A percentile compares a stretch with the other conserved stretches of the same genome.
Conservation (phyloP, 2,888 invertebrate genomes). For the Aspidapion aeneum region DNA sequence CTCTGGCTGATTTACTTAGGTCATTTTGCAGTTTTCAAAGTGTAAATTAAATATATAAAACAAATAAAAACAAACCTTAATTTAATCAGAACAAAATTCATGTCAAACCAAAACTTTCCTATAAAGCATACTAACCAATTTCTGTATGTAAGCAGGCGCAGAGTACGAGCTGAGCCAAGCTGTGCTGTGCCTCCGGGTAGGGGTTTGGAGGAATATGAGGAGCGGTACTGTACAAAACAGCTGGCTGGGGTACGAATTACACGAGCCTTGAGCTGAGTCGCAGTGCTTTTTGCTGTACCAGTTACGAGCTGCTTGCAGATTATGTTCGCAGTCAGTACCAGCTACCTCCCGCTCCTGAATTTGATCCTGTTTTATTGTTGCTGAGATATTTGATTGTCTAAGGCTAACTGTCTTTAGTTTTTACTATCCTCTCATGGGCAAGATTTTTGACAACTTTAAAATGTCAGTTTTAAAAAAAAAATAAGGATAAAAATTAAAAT, state of each 20-base stretch:
- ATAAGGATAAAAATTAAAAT: no score
- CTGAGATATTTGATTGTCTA: no score
- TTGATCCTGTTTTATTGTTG: no score
- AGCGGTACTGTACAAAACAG: not conserved
- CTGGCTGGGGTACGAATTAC: not conserved
- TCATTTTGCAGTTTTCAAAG: no score
- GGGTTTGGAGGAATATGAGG: not conserved
- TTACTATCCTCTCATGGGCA: no score
- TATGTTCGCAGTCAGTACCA: not conserved
- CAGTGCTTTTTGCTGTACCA: not conserved
- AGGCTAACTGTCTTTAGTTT: no score
- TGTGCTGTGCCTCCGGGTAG: not conserved
- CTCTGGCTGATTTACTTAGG: no score
- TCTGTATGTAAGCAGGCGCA: slow-evolving; percentile 27
- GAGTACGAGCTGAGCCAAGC: slow-evolving; percentile 9
- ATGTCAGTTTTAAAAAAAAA: no score
- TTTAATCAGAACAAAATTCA: no score
- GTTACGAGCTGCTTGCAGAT: not conserved
- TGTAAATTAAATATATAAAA: no score
- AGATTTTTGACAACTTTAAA: no score
- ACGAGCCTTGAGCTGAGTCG: not conserved
- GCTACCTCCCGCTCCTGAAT: not conserved
- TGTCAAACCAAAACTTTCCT: not conserved
- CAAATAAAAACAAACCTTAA: no score
- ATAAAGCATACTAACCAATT: slow-evolving; percentile 21